Evolutionary conservation across 2,113 vertebrate genomes (phyloP).

Genomic region (Heterochromis multidens): DNA sequence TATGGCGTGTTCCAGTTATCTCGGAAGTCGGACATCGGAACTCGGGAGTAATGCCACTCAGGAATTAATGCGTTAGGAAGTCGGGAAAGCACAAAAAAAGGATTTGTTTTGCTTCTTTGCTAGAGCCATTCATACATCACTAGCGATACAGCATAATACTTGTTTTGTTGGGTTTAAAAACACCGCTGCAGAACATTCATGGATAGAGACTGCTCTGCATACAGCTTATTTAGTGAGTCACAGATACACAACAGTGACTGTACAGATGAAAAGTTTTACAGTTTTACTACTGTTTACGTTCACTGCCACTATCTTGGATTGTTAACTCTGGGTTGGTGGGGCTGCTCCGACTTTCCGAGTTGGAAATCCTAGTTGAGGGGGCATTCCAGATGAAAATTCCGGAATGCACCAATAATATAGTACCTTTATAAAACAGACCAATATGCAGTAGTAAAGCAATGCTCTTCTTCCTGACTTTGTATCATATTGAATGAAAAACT

Average conservation of each 20-base stretch:
- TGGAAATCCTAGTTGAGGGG: neutral
- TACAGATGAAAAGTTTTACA: neutral
- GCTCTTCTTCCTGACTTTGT: neutral
- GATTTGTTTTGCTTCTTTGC: neutral
- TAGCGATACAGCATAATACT: fast-evolving
- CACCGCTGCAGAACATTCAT: fast-evolving
- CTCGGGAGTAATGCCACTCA: too few relatives aligned
- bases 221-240: neutral
- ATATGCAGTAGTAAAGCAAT: neutral
- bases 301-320: neutral
- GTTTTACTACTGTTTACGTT: neutral
- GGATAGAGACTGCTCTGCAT: neutral
- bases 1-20: fast-evolving
- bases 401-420: neutral
- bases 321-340: too few relatives aligned
- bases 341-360: fast-evolving
- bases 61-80: too few relatives aligned
- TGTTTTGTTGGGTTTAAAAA: neutral
- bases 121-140: neutral
- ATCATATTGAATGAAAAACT: neutral
- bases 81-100: too few relatives aligned
- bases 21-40: neutral
- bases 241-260: fast-evolving
- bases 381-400: neutral
- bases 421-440: neutral